A percentile compares a stretch with the other conserved stretches of the same genome.
These are phyloP conservation scores for Iselma pallidipennis DNA, from an alignment of 2,888 invertebrate genomes.

Conservation along the genomic window DNA sequence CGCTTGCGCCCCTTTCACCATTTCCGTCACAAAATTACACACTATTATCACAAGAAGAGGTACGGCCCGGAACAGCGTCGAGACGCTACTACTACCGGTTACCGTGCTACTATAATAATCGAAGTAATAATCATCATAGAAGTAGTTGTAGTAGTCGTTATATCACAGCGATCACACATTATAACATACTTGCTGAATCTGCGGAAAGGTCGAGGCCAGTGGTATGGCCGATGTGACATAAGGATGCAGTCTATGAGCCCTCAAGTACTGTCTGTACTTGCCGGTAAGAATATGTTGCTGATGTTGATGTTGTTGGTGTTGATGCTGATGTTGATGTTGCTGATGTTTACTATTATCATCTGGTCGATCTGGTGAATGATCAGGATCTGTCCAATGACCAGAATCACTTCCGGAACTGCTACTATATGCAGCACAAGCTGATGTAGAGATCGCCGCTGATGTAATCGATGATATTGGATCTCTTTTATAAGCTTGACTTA, in stretches of 20 bases:
- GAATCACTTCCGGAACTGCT: slow-evolving; percentile 49
- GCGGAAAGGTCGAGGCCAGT: slow-evolving; percentile 59
- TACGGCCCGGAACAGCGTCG: slow-evolving; percentile 46
- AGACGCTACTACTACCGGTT: slow-evolving; percentile 23
- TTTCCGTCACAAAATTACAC: slow-evolving; percentile 50
- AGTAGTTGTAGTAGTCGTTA: slow-evolving; percentile 24
- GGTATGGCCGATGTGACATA: slow-evolving; percentile 59
- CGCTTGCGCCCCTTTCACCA: slow-evolving; percentile 41
- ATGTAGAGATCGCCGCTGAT: slow-evolving; percentile 29
- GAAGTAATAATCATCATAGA: not conserved
- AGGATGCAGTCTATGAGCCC: slow-evolving; percentile 63
- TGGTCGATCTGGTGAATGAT: slow-evolving; percentile 53
- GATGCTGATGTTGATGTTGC: slow-evolving; percentile 32
- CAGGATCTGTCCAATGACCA: slow-evolving; percentile 53
- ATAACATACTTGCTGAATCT: slow-evolving; percentile 64
- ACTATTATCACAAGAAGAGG: slow-evolving; percentile 57
- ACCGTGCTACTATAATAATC: not conserved
- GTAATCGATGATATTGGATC: slow-evolving; percentile 33
- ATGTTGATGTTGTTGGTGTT: slow-evolving; percentile 28
- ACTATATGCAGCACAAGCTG: slow-evolving; percentile 54
- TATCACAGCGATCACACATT: slow-evolving; percentile 62
- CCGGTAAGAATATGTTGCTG: slow-evolving; percentile 55
- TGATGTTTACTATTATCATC: slow-evolving; percentile 43
- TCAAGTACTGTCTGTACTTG: slow-evolving; percentile 63
- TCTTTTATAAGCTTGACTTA: slow-evolving; percentile 48